phyloP scores from a whole-genome alignment of 2,797 vertebrate genomes.

The Eutrigla gurnardus region DNA sequence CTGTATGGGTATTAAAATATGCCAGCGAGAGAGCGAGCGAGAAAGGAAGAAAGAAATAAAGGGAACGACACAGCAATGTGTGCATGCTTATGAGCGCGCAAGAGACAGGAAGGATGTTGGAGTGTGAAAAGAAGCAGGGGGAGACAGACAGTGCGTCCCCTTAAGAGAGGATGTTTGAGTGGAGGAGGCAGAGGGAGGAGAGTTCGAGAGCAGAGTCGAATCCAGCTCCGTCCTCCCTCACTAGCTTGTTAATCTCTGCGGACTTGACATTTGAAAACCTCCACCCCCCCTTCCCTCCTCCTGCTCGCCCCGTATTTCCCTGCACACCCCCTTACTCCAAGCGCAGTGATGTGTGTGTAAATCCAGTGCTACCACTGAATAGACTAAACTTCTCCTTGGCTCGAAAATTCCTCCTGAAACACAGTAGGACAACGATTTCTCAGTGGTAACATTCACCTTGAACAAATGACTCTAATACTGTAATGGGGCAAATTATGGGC shows the following conservation, averaged over 20 bases:
- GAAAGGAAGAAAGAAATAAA: constrained; percentile 18
- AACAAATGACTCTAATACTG: constrained; percentile 52
- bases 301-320: constrained; percentile 8
- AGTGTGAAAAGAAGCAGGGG: constrained; percentile 13
- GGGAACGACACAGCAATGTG: constrained; percentile 41
- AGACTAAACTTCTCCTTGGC: constrained; percentile 67
- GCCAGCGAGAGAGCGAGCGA: constrained; percentile 6
- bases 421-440: constrained; percentile 59
- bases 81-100: constrained; percentile 39
- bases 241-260: constrained; percentile 73
- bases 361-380: constrained; percentile 62
- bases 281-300: constrained; percentile 44
- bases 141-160: constrained; percentile 13
- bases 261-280: constrained; percentile 79
- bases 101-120: constrained; percentile 41
- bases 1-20: constrained; percentile 70
- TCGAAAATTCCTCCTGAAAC: constrained; percentile 70
- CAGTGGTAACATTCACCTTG: constrained; percentile 70
- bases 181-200: constrained; percentile 40
- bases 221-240: constrained; percentile 50
- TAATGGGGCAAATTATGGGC: constrained; percentile 32
- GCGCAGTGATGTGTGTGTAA: constrained; percentile 70
- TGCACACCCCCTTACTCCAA: constrained; percentile 37
- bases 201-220: constrained; percentile 29
- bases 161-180: constrained; percentile 43